Evolutionary conservation across 2,888 invertebrate genomes (phyloP).

Genomic region (Theretra japonica): DNA sequence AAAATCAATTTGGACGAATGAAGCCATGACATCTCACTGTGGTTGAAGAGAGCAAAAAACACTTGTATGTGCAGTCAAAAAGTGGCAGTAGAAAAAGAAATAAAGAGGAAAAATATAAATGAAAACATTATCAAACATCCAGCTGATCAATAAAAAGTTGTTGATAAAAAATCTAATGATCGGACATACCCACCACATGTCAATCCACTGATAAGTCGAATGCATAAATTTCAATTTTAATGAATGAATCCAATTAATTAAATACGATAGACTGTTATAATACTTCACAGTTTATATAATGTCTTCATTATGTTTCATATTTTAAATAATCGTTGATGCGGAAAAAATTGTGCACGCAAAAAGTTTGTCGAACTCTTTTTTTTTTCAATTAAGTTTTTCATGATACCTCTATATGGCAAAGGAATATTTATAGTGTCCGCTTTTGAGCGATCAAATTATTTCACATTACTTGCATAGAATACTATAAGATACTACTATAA

Average conservation of each 20-base stretch:
- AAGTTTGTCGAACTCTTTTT: slow-evolving; percentile 24
- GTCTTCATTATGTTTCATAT: slow-evolving; percentile 26
- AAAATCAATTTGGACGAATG: slow-evolving; percentile 46
- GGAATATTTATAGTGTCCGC: slow-evolving; percentile 4
- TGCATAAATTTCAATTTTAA: slow-evolving; percentile 65
- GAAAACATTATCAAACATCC: slow-evolving; percentile 52
- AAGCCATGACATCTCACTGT: slow-evolving; percentile 46
- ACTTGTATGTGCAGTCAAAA: not conserved
- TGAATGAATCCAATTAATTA: slow-evolving; percentile 49
- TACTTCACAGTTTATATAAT: slow-evolving; percentile 27
- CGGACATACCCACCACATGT: slow-evolving; percentile 52
- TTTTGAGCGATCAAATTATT: not conserved
- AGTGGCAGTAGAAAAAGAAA: slow-evolving; percentile 7
- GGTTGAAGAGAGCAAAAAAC: slow-evolving; percentile 15
- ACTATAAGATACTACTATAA: too few species aligned
- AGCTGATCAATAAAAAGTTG: slow-evolving; percentile 50
- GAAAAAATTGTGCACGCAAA: slow-evolving; percentile 22
- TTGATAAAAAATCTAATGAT: slow-evolving; percentile 49
- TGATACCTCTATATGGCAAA: slow-evolving; percentile 29
- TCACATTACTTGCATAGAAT: too few species aligned
- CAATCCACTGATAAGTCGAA: slow-evolving; percentile 59
- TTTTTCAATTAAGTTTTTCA: slow-evolving; percentile 20
- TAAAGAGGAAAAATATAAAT: slow-evolving; percentile 16
- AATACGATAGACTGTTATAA: slow-evolving; percentile 28
- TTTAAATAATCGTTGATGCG: slow-evolving; percentile 24